Evolutionary conservation across 2,797 vertebrate genomes (phyloP).

Genomic region (Hyperoplus lanceolatus): DNA sequence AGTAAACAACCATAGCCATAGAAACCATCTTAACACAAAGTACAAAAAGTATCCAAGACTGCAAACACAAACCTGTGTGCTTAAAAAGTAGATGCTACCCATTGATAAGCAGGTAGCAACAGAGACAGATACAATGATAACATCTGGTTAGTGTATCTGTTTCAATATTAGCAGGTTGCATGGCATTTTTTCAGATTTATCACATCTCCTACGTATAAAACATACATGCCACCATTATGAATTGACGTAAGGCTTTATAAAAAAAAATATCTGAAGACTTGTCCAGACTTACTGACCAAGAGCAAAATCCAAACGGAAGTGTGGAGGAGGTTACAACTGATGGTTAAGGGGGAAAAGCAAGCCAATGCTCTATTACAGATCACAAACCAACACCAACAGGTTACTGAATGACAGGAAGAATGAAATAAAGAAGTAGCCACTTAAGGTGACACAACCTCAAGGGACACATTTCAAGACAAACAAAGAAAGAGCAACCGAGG

Average conservation of each 20-base stretch:
- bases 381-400: neutral
- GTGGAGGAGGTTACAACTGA: neutral
- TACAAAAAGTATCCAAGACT: neutral
- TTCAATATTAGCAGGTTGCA: conserved; percentile 1
- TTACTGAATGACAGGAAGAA: neutral
- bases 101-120: conserved; percentile 5
- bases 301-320: conserved; percentile 22
- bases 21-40: conserved; percentile 4
- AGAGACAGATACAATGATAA: neutral
- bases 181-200: conserved; percentile 25
- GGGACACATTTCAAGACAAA: conserved; percentile 25
- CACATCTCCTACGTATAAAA: conserved; percentile 13
- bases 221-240: no score
- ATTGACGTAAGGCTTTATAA: conserved; percentile 27
- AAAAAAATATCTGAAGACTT: conserved; percentile 21
- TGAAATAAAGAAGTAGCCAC: conserved; percentile 1
- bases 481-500: conserved; percentile 4
- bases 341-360: neutral
- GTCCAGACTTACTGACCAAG: conserved; percentile 8
- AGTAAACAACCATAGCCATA: neutral
- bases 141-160: neutral
- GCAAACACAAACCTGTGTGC: neutral
- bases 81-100: neutral
- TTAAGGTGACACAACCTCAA: conserved; percentile 11
- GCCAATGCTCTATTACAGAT: neutral